Evolutionary conservation across 2,797 vertebrate genomes (phyloP), one percentile per base, ranked within the genome.

Genomic region (Apodemus agrarius): DNA sequence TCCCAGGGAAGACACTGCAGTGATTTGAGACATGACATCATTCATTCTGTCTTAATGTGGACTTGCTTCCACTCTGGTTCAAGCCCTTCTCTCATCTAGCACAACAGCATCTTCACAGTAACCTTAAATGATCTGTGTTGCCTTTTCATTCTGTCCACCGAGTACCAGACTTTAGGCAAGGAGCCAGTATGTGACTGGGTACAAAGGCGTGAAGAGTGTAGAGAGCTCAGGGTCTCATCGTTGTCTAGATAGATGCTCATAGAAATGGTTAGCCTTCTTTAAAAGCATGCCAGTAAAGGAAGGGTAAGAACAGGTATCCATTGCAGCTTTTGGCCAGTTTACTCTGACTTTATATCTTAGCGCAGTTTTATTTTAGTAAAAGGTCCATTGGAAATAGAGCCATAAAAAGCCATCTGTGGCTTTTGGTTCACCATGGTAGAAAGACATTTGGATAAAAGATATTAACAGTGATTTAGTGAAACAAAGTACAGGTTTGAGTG

Each of bases 61-160:
- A 57, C 26, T 90, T 59, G 31, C 13, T 82, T 12, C 81, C 75
- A 34, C 17, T 89, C 37, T 49, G 43, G 34, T 49, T 82, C 52
- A 94, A 95, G 37, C 34, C 65, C 22, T 96, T 82, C 87, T 91
- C 75, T 88, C 37, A 46, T 74, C 65, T 63, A 80, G n/a, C n/a
- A 69, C 13, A 54, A 43, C 29, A 80, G 26, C 34, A 34, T 86
- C 52, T 89, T 75, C 29, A 43, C 7, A 49, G 0, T 78, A 46
- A 24, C 72, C 65, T 90, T 76, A 69, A 78, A 40, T 72, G 82
- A 65, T 59, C 19, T 14, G 1, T 46, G 19, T 26, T 31, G 6
- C 1, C 67, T 80, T 4, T 31, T 83, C 19, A 24, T 37, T 76
- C 91, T 79, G 65, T 84, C 52, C 49, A 2, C 7, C 22, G 19